phyloP scores from a whole-genome alignment of 2,113 vertebrate genomes.

The Desmodus rotundus region DNA sequence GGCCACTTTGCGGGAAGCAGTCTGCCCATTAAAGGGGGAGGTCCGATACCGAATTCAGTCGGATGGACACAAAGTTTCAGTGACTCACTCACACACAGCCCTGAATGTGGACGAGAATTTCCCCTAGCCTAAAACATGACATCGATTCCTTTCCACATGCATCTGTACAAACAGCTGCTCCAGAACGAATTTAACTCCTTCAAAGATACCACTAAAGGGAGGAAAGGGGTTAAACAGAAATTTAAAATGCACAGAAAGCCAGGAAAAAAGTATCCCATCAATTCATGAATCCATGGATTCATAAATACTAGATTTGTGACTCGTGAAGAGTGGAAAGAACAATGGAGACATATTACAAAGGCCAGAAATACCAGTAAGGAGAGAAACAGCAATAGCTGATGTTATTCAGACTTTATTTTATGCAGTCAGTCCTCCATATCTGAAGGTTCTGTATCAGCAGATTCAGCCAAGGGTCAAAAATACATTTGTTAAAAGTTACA shows the following conservation, averaged over 20 bases:
- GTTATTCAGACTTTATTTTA: not conserved
- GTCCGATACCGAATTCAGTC: not conserved
- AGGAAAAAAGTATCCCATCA: not conserved
- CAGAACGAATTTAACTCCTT: not conserved
- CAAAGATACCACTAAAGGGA: not conserved
- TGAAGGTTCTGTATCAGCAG: not conserved
- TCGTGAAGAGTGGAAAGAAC: not conserved
- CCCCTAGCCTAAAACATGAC: not conserved
- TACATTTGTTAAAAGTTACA: not conserved
- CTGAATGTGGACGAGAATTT: not conserved
- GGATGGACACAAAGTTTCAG: not conserved
- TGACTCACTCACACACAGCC: not conserved
- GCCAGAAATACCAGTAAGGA: not conserved
- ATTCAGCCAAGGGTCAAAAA: not conserved
- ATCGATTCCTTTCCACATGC: not conserved
- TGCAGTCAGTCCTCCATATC: not conserved
- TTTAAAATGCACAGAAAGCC: not conserved
- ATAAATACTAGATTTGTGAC: not conserved
- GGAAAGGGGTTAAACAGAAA: not conserved
- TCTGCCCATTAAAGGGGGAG: not conserved
- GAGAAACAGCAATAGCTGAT: not conserved
- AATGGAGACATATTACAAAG: not conserved
- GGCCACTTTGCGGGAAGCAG: not conserved
- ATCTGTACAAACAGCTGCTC: not conserved
- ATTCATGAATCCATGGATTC: not conserved